Evolutionary conservation across 2,113 vertebrate genomes (phyloP).

Genomic region (Sander vitreus): DNA sequence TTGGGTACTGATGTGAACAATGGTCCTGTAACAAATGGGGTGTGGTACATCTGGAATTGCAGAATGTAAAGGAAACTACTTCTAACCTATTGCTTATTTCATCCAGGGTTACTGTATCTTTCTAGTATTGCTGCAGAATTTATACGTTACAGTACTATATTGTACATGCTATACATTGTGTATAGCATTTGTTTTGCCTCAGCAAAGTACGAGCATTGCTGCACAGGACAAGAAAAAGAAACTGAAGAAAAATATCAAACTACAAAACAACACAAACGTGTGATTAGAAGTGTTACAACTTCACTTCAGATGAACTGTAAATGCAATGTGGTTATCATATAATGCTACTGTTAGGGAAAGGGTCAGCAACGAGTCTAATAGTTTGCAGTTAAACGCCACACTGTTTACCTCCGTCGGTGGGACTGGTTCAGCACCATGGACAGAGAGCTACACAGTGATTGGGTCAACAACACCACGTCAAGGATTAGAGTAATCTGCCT

Average conservation of each 20-base stretch:
- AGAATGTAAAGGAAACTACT: neutral
- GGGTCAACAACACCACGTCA: conserved; percentile 54
- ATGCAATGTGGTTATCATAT: neutral
- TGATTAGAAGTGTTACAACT: neutral
- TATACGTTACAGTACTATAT: neutral
- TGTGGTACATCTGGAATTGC: neutral
- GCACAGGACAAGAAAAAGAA: too few relatives aligned
- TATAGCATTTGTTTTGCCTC: neutral
- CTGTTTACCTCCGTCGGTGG: neutral
- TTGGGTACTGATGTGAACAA: neutral
- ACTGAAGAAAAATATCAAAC: neutral
- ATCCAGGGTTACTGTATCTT: neutral
- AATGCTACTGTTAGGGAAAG: neutral
- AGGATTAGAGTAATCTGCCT: conserved; percentile 64
- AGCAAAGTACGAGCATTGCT: neutral
- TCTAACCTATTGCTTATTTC: neutral
- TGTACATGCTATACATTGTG: neutral
- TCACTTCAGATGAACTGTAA: neutral
- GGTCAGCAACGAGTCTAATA: neutral
- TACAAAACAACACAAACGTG: neutral
- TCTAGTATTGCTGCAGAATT: neutral
- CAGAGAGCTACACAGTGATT: conserved; percentile 74
- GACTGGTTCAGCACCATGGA: conserved; percentile 81
- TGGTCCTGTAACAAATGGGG: neutral
- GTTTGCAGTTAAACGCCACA: neutral